phyloP scores from a whole-genome alignment of 2,888 invertebrate species.

The Coelopa pilipes region DNA sequence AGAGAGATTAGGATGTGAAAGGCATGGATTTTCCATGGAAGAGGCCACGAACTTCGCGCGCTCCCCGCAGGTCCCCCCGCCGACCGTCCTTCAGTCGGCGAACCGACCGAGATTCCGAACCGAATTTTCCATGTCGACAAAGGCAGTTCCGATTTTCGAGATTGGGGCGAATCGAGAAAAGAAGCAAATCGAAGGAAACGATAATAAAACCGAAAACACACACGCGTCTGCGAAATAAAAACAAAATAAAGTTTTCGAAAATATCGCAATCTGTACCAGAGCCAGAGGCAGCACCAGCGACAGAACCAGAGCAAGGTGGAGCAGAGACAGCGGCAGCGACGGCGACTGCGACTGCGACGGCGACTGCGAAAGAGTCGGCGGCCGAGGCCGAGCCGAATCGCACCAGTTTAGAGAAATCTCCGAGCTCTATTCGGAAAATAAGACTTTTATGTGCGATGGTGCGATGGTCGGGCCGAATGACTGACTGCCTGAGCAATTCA shows the following conservation, averaged over 20 bases:
- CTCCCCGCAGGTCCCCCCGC: constrained; percentile 1
- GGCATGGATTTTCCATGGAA: constrained; percentile 7
- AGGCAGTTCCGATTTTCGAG: not conserved
- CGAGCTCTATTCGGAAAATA: constrained; percentile 35
- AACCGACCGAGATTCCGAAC: constrained; percentile 6
- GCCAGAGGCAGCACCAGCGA: not conserved
- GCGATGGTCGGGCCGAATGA: constrained; percentile 35
- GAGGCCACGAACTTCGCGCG: constrained; percentile 17
- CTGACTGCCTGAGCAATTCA: constrained; percentile 33
- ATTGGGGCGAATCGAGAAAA: constrained; percentile 4
- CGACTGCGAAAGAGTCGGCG: not conserved
- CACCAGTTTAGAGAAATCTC: constrained; percentile 29
- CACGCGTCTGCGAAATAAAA: constrained; percentile 18
- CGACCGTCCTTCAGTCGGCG: too few relatives aligned
- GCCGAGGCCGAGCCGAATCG: not conserved
- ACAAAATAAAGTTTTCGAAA: constrained; percentile 35
- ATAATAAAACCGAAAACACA: constrained; percentile 15
- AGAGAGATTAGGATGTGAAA: too few relatives aligned
- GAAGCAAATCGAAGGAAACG: not conserved
- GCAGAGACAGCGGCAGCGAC: not conserved
- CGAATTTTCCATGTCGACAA: constrained; percentile 7
- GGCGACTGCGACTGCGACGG: not conserved
- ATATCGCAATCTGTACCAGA: constrained; percentile 38
- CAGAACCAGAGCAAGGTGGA: not conserved
- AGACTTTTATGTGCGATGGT: constrained; percentile 33